Evolutionary conservation across 2,888 invertebrate species (phyloP), one percentile per base, ranked within the genome.

Genomic region (Microctonus hyperodae): DNA sequence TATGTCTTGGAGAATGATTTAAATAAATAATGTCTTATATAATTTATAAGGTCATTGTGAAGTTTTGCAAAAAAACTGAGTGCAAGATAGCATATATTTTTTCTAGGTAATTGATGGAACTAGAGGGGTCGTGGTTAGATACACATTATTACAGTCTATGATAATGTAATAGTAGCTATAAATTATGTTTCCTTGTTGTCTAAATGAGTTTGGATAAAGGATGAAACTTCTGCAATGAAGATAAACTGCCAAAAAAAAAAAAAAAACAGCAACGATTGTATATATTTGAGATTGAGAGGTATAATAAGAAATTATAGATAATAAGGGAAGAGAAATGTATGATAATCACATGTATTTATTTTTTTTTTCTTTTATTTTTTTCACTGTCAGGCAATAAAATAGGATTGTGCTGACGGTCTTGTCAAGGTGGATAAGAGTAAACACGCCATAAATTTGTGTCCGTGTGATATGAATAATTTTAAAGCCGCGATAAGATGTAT

Each of bases 381-480:
- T 35, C 20, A 16, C 23, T 31, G n/a, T 28, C 31, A 23, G 22
- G 40, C 20, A 35, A 35, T 20, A 33, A n/a, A 33, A 13, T 33
- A 20, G 20, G 31, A 35, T 56, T 56, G 31, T 22, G 56, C 33
- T 20, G 33, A 33, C 33, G 6, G 33, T 55, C 55, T 25, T 37
- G 59, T 59, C 44, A 48, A 25, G 5, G 25, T 40, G 53, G 65
- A 65, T 65, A 65, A 44, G 60, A 55, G 11, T 55, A 60, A 55
- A 63, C 44, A 37, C 20, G 40, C 65, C 53, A 48, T 65, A 65
- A 65, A 61, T 65, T 55, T 28, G 40, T 58, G 50, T 48, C 9
- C 35, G 53, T 28, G n/a, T 37, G 60, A 65, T 65, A 16, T 60
- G 60, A 60, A 65, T 65, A 65, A 60, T 55, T 65, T 60, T 60